Conservation (phyloP, 1,140 invertebrate species). For the Maconellicoccus hirsutus region DNA sequence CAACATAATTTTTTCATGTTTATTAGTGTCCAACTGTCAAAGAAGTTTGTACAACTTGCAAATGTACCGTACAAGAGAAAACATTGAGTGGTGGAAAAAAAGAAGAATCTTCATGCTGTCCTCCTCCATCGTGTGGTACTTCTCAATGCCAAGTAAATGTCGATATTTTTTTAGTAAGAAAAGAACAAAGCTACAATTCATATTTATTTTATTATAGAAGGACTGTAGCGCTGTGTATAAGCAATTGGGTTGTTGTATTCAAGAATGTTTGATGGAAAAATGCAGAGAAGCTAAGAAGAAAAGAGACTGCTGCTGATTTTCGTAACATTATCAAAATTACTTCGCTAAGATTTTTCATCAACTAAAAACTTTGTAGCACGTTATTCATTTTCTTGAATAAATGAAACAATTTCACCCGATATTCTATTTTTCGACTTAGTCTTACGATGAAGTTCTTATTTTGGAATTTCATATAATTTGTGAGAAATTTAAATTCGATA, state of each 20-base stretch:
- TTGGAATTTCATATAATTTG: no score
- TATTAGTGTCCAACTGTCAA: neutral
- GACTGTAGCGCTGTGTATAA: neutral
- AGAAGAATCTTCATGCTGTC: neutral
- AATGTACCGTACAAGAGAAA: neutral
- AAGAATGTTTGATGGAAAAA: neutral
- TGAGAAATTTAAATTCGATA: no score
- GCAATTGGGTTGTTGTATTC: neutral
- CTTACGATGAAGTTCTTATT: no score
- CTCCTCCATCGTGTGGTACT: no score
- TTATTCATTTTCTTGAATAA: no score
- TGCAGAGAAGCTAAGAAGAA: neutral
- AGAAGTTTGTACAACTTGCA: neutral
- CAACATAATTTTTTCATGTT: no score
- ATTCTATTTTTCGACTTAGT: no score
- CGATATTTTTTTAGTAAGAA: no score
- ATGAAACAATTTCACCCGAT: no score
- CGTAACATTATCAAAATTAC: neutral
- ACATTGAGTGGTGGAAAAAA: neutral
- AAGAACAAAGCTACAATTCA: no score
- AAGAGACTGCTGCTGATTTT: neutral
- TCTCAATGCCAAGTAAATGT: no score
- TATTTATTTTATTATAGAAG: neutral
- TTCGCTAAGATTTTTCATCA: neutral
- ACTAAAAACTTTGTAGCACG: neutral